phyloP scores from a whole-genome alignment of 2,797 vertebrate genomes.

The Eulemur mongoz region DNA sequence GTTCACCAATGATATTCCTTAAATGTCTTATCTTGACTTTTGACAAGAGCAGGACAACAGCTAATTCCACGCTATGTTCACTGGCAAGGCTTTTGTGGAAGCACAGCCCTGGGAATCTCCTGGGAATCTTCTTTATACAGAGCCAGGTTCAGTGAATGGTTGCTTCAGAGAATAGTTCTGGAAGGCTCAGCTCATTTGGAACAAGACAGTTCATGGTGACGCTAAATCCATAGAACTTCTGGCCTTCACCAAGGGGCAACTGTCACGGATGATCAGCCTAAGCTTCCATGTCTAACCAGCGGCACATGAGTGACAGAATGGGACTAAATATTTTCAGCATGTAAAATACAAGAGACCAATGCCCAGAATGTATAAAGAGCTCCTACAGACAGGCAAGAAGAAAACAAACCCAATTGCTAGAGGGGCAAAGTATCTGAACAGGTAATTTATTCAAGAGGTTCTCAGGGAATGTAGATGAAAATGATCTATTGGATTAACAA shows the following conservation, averaged over 20 bases:
- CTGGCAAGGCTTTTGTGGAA: background rate
- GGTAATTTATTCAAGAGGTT: background rate
- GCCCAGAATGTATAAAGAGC: background rate
- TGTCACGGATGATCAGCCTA: background rate
- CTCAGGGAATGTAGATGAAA: background rate
- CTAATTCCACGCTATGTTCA: background rate
- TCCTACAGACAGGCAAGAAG: background rate
- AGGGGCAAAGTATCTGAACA: background rate
- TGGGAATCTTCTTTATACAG: background rate
- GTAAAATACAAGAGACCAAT: background rate
- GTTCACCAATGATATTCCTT: background rate
- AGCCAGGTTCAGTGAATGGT: background rate
- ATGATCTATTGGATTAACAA: constrained; percentile 7
- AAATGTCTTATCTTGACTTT: background rate
- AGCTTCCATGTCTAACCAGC: background rate
- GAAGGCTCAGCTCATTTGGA: background rate
- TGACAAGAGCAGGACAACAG: background rate
- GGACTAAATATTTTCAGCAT: background rate
- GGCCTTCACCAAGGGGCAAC: background rate
- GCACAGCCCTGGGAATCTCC: background rate
- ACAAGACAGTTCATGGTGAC: background rate
- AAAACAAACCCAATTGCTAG: background rate
- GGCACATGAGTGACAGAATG: background rate
- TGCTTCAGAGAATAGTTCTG: background rate
- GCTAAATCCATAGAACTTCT: background rate